These are phyloP conservation scores for Porites australiensis DNA, from an alignment of 64 coral and sea anemone genomes.

Conservation along the genomic window DNA sequence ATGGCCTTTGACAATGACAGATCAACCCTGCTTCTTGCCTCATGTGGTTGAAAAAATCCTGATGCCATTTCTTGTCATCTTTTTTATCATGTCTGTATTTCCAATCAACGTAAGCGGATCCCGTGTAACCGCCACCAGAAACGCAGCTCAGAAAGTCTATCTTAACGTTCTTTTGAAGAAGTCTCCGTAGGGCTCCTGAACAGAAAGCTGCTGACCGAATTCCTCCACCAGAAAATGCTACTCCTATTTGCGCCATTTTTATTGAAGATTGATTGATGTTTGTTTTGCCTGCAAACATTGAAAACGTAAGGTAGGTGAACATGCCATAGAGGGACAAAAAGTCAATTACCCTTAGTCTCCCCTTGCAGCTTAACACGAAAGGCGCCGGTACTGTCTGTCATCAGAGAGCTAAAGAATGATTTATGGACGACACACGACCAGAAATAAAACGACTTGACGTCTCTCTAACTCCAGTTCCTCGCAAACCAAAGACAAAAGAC, in stretches of 20 bases:
- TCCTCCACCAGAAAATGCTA: conserved; percentile 60
- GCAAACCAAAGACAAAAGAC: too few species aligned
- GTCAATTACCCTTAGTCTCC: too few species aligned
- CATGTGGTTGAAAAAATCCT: conserved; percentile 65
- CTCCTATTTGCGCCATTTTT: conserved; percentile 29
- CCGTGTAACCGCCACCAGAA: conserved; percentile 72
- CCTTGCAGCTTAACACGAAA: too few species aligned
- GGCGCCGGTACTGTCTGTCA: too few species aligned
- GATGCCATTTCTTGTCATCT: conserved; percentile 41
- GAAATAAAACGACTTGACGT: too few species aligned
- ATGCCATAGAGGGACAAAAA: too few species aligned
- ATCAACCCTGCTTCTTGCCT: conserved; percentile 25
- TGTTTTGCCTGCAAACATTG: too few species aligned
- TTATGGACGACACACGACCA: too few species aligned
- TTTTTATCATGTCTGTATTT: conserved; percentile 20
- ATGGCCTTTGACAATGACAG: conserved; percentile 50
- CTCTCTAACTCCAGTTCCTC: too few species aligned
- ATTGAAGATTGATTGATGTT: not conserved
- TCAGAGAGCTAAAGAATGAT: too few species aligned
- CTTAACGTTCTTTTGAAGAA: conserved; percentile 29
- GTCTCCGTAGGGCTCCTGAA: conserved; percentile 65
- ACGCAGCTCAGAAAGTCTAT: conserved; percentile 70
- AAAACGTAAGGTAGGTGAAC: too few species aligned
- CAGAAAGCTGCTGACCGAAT: conserved; percentile 64
- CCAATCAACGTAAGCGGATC: conserved; percentile 56